Conservation (phyloP, 92 coral and sea anemone genomes). For the Palythoa heliodiscus region DNA sequence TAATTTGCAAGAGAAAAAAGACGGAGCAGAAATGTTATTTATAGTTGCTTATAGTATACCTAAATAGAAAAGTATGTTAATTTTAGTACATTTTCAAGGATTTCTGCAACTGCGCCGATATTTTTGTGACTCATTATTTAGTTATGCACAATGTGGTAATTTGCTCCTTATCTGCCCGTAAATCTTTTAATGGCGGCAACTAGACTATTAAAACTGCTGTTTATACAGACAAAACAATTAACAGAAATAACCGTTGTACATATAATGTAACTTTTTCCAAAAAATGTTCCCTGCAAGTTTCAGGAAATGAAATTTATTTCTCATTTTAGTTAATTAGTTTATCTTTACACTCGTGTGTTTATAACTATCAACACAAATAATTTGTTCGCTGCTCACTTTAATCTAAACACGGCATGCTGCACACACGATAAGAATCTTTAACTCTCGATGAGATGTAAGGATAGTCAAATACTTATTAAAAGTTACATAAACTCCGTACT, state of each 20-base stretch:
- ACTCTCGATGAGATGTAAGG: not conserved
- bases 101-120: not conserved
- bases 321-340: conserved; percentile 22
- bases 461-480: not conserved
- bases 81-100: not conserved
- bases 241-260: not conserved
- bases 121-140: not conserved
- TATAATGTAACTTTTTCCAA: not conserved
- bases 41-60: too few species aligned
- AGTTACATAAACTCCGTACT: not conserved
- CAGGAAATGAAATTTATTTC: not conserved
- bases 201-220: not conserved
- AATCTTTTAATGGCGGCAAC: too few species aligned
- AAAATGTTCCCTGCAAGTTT: not conserved
- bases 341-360: conserved; percentile 34
- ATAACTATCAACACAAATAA: not conserved
- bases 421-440: not conserved
- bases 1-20: too few species aligned
- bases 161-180: not conserved
- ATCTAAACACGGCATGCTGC: not conserved
- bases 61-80: too few species aligned
- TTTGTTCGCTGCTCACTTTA: not conserved
- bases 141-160: not conserved
- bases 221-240: not conserved
- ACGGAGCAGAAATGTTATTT: too few species aligned